phyloP scores from a whole-genome alignment of 2,888 invertebrate genomes.

The Epinotia nisella region DNA sequence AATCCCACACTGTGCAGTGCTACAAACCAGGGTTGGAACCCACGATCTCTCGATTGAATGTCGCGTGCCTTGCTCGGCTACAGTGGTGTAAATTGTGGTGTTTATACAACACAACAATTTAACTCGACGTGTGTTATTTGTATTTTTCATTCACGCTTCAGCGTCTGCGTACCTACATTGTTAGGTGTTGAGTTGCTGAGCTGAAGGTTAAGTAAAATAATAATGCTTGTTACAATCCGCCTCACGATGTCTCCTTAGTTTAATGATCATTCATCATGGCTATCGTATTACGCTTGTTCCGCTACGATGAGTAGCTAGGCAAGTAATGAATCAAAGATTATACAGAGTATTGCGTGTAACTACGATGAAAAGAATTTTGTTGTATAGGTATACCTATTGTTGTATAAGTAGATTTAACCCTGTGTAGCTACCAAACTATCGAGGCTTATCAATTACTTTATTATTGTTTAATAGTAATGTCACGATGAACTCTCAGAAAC shows the following conservation, averaged over 20 bases:
- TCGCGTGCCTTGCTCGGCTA: background rate
- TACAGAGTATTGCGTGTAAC: background rate
- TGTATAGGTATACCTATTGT: too few relatives aligned
- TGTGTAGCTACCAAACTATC: background rate
- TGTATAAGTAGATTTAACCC: too few relatives aligned
- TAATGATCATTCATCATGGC: slow-evolving; percentile 24
- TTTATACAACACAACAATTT: background rate
- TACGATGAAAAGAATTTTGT: background rate
- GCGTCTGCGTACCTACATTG: slow-evolving; percentile 20
- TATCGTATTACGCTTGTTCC: slow-evolving; percentile 25
- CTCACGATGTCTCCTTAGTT: slow-evolving; percentile 26
- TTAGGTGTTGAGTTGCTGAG: slow-evolving; percentile 19
- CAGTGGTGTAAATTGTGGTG: too few relatives aligned
- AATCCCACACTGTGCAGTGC: too few relatives aligned
- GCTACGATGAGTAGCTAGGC: background rate
- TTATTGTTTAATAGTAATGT: background rate
- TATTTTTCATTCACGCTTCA: slow-evolving; percentile 22
- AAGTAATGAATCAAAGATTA: background rate
- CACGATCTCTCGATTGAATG: background rate
- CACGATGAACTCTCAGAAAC: background rate
- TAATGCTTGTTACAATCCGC: slow-evolving; percentile 26
- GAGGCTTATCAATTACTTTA: background rate
- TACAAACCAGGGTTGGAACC: background rate
- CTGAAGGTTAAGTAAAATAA: slow-evolving; percentile 35
- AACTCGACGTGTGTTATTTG: slow-evolving; percentile 13